Evolutionary conservation across 2,797 vertebrate genomes (phyloP), one percentile per base, ranked within the genome.

Genomic region (Catharus ustulatus): DNA sequence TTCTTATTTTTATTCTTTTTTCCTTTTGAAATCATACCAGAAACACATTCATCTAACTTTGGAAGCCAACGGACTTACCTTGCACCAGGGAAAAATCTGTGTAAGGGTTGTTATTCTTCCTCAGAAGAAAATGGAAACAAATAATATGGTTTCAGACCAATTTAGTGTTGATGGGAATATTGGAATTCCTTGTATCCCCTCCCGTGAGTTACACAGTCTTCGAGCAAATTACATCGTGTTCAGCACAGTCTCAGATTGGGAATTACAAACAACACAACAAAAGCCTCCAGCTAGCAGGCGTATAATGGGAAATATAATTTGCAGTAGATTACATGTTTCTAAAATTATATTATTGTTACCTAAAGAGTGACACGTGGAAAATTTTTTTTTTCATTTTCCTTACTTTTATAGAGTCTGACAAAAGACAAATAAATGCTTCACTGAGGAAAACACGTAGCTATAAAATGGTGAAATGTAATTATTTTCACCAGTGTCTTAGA

Each of bases 81-180:
- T 79, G 66, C 66, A 80, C 5, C 6, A 88, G 59, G 43, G 54
- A 62, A 82, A 87, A 87, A 63, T 62, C 73, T 82, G n/a, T 61
- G 73, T 87, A 73, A 95, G 71, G 46, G 54, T 36, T 95, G 67
- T 84, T 91, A 42, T 54, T 82, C 81, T 87, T 77, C 64, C 71
- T 76, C 68, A 68, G 85, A 89, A 95, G 48, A 74, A 96, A 92
- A 78, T 34, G 42, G 89, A 95, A 94, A 82, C 90, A 92, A 94
- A 90, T 93, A 95, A 93, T 59, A 86, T 42, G 73, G 71, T 91
- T 93, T 96, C 67, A 80, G 55, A 92, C 22, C 87, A 85, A 89
- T 93, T 93, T 77, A 40, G 29, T 16, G 46, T 59, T 86, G 78
- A 84, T 94, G 81, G 85, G 74, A 90, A 86, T 85, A 94, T 83